phyloP scores from a whole-genome alignment of 64 coral and sea anemone species.

The Dendronephthya gigantea region DNA sequence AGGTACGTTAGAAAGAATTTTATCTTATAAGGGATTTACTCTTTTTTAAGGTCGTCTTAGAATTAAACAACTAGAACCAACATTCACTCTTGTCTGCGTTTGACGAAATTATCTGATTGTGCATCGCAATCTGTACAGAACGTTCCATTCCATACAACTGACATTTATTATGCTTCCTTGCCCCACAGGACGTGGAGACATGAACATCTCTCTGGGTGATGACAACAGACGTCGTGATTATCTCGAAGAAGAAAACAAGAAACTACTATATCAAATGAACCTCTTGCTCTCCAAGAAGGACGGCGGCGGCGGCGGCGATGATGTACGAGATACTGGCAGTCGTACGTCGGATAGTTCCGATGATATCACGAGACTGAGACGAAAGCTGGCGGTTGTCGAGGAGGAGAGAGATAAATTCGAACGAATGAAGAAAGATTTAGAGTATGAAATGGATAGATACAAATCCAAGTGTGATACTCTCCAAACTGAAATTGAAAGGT shows the following conservation, averaged over 20 bases:
- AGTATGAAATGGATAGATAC: background rate
- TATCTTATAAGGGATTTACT: too few relatives aligned
- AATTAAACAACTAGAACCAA: too few relatives aligned
- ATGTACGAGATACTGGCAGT: background rate
- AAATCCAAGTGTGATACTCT: background rate
- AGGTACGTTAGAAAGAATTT: background rate
- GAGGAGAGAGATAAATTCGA: background rate
- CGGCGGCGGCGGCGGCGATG: constrained; percentile 26
- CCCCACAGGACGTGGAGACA: background rate
- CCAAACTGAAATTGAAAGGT: background rate
- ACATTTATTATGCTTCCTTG: too few relatives aligned
- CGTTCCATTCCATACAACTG: too few relatives aligned
- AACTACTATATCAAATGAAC: constrained; percentile 63
- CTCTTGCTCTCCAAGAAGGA: constrained; percentile 35
- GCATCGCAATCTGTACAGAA: too few relatives aligned
- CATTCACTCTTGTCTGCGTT: too few relatives aligned
- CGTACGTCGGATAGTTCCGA: background rate
- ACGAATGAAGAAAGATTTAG: background rate
- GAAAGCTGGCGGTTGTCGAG: background rate
- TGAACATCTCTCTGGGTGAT: background rate
- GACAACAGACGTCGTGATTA: background rate
- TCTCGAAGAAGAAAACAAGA: constrained; percentile 75
- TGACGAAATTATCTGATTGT: too few relatives aligned
- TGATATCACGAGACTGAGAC: background rate
- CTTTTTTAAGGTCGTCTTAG: too few relatives aligned